phyloP scores from a whole-genome alignment of 2,113 vertebrate genomes.

The Setophaga coronata region DNA sequence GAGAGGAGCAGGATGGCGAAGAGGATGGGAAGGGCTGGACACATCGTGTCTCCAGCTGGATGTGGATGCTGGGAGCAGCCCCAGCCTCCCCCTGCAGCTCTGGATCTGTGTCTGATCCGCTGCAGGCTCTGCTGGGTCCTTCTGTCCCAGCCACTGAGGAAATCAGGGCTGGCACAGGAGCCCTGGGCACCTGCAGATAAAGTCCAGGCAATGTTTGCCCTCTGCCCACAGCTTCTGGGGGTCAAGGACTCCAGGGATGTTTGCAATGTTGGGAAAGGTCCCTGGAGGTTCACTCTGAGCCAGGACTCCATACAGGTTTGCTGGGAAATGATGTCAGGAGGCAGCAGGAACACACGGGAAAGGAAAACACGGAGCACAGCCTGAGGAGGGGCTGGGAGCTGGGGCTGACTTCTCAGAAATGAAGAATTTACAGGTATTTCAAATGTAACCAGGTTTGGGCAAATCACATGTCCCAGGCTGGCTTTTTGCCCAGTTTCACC shows the following conservation, averaged over 20 bases:
- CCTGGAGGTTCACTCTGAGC: not conserved
- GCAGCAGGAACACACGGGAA: rapidly evolving
- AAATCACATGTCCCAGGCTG: not conserved
- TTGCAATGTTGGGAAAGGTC: not conserved
- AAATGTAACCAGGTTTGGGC: not conserved
- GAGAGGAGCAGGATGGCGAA: not conserved
- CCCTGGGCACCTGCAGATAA: not conserved
- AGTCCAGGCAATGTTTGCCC: not conserved
- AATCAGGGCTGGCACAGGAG: not conserved
- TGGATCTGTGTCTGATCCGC: rapidly evolving
- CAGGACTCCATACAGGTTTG: not conserved
- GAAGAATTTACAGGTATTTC: not conserved
- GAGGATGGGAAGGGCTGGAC: not conserved
- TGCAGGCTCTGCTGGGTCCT: not conserved
- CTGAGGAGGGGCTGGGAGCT: not conserved
- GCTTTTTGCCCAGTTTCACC: not conserved
- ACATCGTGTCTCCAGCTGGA: not conserved
- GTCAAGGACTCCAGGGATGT: not conserved
- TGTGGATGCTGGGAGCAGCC: rapidly evolving
- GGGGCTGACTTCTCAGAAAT: not conserved
- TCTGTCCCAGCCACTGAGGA: not conserved
- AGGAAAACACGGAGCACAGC: not conserved
- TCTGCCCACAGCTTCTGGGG: not conserved
- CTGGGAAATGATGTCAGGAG: not conserved
- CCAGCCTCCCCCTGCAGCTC: not conserved